Evolutionary conservation across 2,797 vertebrate genomes (phyloP), one percentile per base, ranked within the genome.

Genomic region (Diplodus sargus): DNA sequence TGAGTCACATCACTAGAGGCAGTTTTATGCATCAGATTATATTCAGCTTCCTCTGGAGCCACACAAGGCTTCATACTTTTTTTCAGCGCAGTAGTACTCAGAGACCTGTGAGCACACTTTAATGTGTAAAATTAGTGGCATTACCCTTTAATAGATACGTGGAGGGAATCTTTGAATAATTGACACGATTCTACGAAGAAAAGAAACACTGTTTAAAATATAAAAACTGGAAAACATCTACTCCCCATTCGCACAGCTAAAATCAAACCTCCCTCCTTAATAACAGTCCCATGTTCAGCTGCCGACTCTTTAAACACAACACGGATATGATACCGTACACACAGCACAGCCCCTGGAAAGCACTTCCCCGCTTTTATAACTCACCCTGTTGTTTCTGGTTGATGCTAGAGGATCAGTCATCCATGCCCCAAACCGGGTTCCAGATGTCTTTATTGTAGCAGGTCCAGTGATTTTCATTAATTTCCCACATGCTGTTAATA

Each of bases 401-500:
- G 97, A 95, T 78, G 96, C 96, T 79, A 96, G 89, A 39, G 97
- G 98, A 88, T 99, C 98, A 39, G 97, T 99, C 98, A 99, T 99
- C 98, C 98, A 99, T 85, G 98, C 97, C 52, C 98, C 98, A 90
- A 99, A 99, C 70, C 98, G 95, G n/a, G 97, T 98, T 93, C 98
- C 98, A 53, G 98, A 99, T 85, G 96, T 98, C 96, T 99, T 99
- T 92, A 99, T 95, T 87, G 98, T 99, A 89, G 95, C 90, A 45
- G 98, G 98, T 86, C 97, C 98, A 85, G 96, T 97, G 95, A 99
- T 99, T 96, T 99, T 99, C 98, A 99, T 99, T 96, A 99, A 76
- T 94, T 98, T 99, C 30, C 98, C 98, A 87, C 98, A 99, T 7
- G 98, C 98, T 99, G 95, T 92, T 96, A 97, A 94, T 65, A 96